These are phyloP conservation scores for Bombus superbus DNA, from an alignment of 1,140 invertebrate species.

Conservation along the genomic window DNA sequence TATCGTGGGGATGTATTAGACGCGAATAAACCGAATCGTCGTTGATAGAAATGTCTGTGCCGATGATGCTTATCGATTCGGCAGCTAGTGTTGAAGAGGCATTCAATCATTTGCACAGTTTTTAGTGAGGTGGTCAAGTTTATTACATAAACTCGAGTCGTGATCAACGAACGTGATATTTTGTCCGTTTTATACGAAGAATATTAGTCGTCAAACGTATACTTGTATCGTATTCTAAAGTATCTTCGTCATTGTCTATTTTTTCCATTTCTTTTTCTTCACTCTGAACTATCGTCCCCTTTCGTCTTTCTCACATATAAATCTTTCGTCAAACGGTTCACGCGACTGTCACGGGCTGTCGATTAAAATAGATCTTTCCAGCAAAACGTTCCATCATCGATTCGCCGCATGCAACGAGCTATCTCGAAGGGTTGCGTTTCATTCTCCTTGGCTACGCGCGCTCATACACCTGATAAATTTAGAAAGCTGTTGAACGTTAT, in stretches of 20 bases:
- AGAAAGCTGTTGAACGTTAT: background rate
- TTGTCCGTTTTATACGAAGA: background rate
- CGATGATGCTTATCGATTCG: slow-evolving; percentile 46
- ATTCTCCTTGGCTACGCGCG: background rate
- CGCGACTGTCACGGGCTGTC: background rate
- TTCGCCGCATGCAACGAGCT: slow-evolving; percentile 1
- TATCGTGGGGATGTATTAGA: background rate
- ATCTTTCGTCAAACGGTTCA: background rate
- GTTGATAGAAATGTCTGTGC: background rate
- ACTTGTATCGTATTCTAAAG: background rate
- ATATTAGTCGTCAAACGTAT: background rate
- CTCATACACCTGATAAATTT: slow-evolving; percentile 29
- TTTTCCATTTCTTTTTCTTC: background rate
- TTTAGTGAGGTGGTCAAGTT: slow-evolving; percentile 33
- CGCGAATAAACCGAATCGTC: background rate
- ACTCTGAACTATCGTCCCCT: background rate
- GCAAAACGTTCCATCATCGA: slow-evolving; percentile 42
- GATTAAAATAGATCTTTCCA: slow-evolving; percentile 47
- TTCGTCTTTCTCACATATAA: background rate
- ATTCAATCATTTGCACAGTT: background rate
- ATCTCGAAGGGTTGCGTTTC: slow-evolving; percentile 34
- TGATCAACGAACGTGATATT: background rate
- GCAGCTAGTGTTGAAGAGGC: background rate
- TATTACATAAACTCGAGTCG: slow-evolving; percentile 19
- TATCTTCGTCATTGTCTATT: background rate